Evolutionary conservation across 2,888 invertebrate genomes (phyloP).

Genomic region (Chaitophorus viminalis): DNA sequence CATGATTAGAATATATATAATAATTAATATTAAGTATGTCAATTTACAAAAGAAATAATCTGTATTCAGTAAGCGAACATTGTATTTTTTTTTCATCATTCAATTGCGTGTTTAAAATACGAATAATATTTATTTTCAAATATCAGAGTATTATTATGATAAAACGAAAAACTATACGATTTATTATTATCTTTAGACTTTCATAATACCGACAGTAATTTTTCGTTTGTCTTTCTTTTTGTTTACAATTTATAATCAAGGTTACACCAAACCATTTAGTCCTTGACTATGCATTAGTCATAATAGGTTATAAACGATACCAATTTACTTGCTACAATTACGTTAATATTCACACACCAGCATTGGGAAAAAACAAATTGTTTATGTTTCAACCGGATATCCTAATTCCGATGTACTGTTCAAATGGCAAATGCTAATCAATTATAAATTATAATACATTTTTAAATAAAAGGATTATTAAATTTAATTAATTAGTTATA

Average conservation of each 20-base stretch:
- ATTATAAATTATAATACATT: constrained; percentile 12
- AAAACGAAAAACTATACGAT: constrained; percentile 10
- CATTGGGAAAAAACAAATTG: constrained; percentile 27
- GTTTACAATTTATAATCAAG: constrained; percentile 43
- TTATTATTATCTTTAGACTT: neutral
- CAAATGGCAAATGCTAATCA: neutral
- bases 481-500: neutral
- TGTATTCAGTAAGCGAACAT: neutral
- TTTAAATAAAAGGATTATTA: neutral
- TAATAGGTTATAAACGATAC: constrained; percentile 54
- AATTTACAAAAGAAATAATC: neutral
- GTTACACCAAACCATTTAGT: constrained; percentile 49
- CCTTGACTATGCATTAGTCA: constrained; percentile 61
- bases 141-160: constrained; percentile 6
- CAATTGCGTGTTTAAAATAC: neutral
- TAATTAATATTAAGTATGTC: too few species aligned
- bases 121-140: constrained; percentile 27
- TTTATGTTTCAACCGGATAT: constrained; percentile 47
- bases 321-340: constrained; percentile 17
- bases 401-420: constrained; percentile 17
- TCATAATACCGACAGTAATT: constrained; percentile 1
- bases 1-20: neutral
- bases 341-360: constrained; percentile 20
- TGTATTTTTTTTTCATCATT: neutral
- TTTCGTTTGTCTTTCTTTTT: constrained; percentile 30